Evolutionary conservation across 1,140 invertebrate species (phyloP).

Genomic region (Achatina immaculata): DNA sequence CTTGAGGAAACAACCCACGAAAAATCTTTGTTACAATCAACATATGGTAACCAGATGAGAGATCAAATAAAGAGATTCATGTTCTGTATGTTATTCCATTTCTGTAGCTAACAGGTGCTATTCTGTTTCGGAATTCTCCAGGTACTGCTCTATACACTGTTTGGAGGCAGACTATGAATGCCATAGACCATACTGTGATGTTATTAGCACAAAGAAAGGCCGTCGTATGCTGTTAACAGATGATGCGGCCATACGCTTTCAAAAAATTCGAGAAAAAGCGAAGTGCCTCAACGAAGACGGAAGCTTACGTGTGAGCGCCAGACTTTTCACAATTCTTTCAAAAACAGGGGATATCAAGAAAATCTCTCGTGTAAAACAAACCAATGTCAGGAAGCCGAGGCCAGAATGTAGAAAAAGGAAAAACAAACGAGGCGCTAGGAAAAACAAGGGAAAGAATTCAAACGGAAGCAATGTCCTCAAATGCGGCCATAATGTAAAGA

Average conservation of each 20-base stretch:
- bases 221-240: background rate
- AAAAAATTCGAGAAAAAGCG: background rate
- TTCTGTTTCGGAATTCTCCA: too few relatives aligned
- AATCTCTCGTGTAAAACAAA: background rate
- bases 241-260: background rate
- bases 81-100: too few relatives aligned
- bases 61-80: too few relatives aligned
- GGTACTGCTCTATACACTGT: background rate
- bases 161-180: background rate
- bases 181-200: background rate
- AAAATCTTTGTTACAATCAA: too few relatives aligned
- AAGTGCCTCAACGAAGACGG: background rate
- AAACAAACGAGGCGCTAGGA: background rate
- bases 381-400: background rate
- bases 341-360: too few relatives aligned
- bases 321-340: too few relatives aligned
- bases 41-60: too few relatives aligned
- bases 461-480: background rate
- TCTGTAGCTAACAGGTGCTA: too few relatives aligned
- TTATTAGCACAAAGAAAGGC: background rate
- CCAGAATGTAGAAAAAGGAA: background rate
- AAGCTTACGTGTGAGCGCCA: background rate
- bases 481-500: background rate
- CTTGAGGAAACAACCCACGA: too few relatives aligned
- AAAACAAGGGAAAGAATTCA: too few relatives aligned